Base-by-base conservation (phyloP, 2,797 vertebrate genomes). In the Hyperoplus immaculatus region DNA sequence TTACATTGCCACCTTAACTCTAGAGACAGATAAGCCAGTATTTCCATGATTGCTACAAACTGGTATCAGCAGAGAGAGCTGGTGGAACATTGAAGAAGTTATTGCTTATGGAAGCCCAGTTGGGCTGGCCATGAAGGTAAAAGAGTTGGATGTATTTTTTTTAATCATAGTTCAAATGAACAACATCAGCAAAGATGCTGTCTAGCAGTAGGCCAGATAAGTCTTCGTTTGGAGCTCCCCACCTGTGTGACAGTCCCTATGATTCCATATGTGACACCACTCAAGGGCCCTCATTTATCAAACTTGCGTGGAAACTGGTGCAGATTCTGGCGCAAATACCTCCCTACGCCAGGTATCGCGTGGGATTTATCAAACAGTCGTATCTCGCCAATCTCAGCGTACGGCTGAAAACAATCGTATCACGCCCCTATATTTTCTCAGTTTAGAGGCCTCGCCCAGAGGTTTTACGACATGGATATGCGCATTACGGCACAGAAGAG, bases 101-200 rank as follows among this genome's bases (percentile, higher is more conserved):
- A 18, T 61, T 57, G 29, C 8, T 70, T 11, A 41, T 38, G n/a
- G 54, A 8, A 41, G 13, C 2, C 21, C 4, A 1, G 55, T 69
- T 0, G 0, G 1, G 12, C 9, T 41, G 13, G n/a, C n/a, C 46
- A 38, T 53, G 38, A 11, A 18, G 14, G 51, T 43, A 5, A 13
- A 41, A 59, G n/a, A 53, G 47, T 51, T 72, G 6, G 67, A 56
- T 67, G 36, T 62, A 18, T 6, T 60, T 50, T 66, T 58, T 29
- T 10, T 69, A 45, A 54, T 45, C 43, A 45, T 3, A 29, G 29
- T 29, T 29, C 29, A 29, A 65, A 56, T 69, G 43, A 62, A 38
- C 12, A 61, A 47, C 18, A 39, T 83, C 10, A 63, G 56, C 43
- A 51, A 54, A 58, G 1, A 3, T 60, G 11, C 14, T 61, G 46